Conservation (phyloP, 1,140 invertebrate genomes). For the Magallana ariakensis region DNA sequence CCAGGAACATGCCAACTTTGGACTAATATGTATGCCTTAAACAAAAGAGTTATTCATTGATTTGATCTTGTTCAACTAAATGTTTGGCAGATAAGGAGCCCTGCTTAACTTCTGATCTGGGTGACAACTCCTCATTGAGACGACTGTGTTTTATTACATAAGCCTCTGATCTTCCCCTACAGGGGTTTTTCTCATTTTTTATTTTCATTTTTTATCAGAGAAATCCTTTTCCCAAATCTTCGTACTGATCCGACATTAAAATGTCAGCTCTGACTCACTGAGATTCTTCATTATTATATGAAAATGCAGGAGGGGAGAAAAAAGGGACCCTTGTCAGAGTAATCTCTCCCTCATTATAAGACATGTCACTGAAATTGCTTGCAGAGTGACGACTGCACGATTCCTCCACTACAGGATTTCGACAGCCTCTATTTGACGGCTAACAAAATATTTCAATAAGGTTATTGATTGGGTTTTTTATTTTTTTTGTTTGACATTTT, state of each 20-base stretch:
- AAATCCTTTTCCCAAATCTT: not conserved
- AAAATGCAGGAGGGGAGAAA: too few relatives aligned
- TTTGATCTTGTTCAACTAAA: not conserved
- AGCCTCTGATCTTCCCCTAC: not conserved
- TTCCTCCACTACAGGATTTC: too few relatives aligned
- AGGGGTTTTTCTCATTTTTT: not conserved
- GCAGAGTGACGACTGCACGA: too few relatives aligned
- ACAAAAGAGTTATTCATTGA: slow-evolving; percentile 9
- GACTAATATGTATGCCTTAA: not conserved
- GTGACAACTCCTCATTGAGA: not conserved
- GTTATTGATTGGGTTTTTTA: too few relatives aligned
- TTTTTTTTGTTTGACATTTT: too few relatives aligned
- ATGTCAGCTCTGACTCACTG: not conserved
- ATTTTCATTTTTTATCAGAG: not conserved
- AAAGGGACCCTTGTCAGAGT: too few relatives aligned
- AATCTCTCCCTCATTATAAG: too few relatives aligned
- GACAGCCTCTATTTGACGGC: too few relatives aligned
- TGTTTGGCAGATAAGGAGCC: not conserved
- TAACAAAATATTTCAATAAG: too few relatives aligned
- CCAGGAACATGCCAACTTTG: not conserved
- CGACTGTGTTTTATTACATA: slow-evolving; percentile 1
- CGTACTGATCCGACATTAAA: not conserved
- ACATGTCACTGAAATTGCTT: too few relatives aligned
- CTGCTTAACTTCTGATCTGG: not conserved
- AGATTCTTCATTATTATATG: too few relatives aligned